Base-by-base conservation (phyloP, 2,113 vertebrate genomes). In the Chloropsis cyanopogon region DNA sequence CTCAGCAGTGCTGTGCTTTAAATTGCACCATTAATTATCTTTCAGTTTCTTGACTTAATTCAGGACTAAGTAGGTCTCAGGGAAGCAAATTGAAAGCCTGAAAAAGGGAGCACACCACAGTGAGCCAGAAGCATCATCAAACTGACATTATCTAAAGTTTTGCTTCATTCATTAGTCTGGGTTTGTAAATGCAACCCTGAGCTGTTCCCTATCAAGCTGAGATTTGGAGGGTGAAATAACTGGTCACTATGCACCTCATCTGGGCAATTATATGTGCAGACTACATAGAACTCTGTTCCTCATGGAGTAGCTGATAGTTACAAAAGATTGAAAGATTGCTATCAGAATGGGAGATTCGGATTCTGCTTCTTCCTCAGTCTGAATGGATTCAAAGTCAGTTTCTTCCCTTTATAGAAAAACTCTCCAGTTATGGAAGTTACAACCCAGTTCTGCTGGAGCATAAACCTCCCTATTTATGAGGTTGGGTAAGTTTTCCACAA, bases 61-160 rank as follows among this genome's bases (percentile, higher is more conserved):
- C 56, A 91, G 20, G 9, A 39, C 37, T 56, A 65, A 41, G 54
- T 31, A 80, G 6, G 33, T 85, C 52, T 82, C 41, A 82, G 17
- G 56, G 15, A 44, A 79, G 12, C 29, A 87, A 72, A 33, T 3
- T 46, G 37, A 82, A 94, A 82, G 10, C 14, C 44, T 76, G 21
- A 33, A 78, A 91, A 70, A 19, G 12, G 6, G 17, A 9, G 5
- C 8, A 15, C 33, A 29, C 3, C 22, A 44, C 7, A 71, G 6
- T 66, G 13, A 77, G 4, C 5, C 52, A 79, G 44, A 82, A 92
- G 49, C 6, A 39, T 39, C 11, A 70, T n/a, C 29, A 52, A 71
- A 65, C 14, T 0, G 0, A n/a, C 8, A 4, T 75, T 35, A n/a
- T n/a, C 28, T 78, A 46, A 85, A 59, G 8, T 72, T 70, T 73